Percentiles rank a stretch among this genome's conserved stretches.
phyloP scores from a whole-genome alignment of 2,888 invertebrate species.

The Rhopalosiphum nymphaeae region DNA sequence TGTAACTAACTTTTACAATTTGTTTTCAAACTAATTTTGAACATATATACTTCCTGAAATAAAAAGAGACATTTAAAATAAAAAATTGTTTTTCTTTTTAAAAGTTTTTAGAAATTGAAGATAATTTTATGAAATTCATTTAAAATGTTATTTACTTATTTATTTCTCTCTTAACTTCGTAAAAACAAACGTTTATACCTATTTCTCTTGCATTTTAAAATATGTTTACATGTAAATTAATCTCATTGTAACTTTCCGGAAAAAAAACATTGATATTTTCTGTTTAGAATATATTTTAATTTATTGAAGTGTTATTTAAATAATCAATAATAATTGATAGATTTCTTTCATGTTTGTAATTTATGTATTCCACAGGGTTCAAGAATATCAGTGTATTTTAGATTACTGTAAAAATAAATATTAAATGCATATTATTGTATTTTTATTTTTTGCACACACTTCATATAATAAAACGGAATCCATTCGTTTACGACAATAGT shows the following conservation, averaged over 20 bases:
- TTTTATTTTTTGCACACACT: background rate
- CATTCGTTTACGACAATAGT: background rate
- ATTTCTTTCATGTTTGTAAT: background rate
- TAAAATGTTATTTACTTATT: background rate
- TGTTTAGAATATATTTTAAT: background rate
- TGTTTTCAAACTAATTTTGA: slow-evolving; percentile 28
- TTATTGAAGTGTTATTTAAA: background rate
- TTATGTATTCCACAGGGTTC: background rate
- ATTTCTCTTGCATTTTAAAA: background rate
- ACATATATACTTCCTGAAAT: background rate
- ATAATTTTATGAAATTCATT: background rate
- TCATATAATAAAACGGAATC: background rate
- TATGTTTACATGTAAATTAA: background rate
- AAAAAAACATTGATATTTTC: background rate
- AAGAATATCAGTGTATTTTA: background rate
- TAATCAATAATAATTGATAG: background rate
- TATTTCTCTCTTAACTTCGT: background rate
- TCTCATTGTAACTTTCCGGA: background rate
- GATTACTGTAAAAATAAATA: background rate
- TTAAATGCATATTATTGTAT: background rate
- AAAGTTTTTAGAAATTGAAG: slow-evolving; percentile 15
- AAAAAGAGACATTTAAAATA: background rate
- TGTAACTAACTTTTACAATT: slow-evolving; percentile 12
- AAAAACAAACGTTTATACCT: background rate
- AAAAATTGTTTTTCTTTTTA: slow-evolving; percentile 32